Base-by-base conservation (phyloP, 2,113 vertebrate genomes). In the Muntiacus reevesi region DNA sequence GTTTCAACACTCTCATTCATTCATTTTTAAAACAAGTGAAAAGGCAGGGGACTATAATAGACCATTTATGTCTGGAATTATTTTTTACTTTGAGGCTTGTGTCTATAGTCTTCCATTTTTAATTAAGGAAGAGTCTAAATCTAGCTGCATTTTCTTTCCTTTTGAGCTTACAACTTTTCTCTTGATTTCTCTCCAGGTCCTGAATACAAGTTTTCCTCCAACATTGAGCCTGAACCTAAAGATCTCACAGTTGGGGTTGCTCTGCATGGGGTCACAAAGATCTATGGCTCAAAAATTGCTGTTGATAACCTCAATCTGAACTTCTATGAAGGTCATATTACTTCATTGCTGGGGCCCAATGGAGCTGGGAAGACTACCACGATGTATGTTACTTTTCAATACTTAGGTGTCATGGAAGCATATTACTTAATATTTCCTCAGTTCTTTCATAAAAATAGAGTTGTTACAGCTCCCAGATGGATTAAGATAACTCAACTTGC, bases 281-380 rank as follows among this genome's bases (percentile, higher is more conserved):
- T 98, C 54, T 99, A 99, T 64, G 99, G 99, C 55, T 98, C 99
- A 47, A 99, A 99, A 98, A 98, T 98, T 15, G 99, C 99, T 36
- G 99, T 99, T 91, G 33, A 99, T 82, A 99, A 99, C 98, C 99
- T 99, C 84, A 99, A 99, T 92, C 93, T 99, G 95, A 99, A 99
- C 89, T 99, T 99, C 97, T 99, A 99, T 40, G 99, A 99, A 98
- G 99, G 99, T 10, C 99, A 99, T 33, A 99, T 99, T 96, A 99
- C 99, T 81, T 98, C 99, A 52, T 98, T 99, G 98, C 98, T 99
- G 43, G 99, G 99, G 7, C 99, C 99, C 98, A 99, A 99, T 7
- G 99, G 99, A 98, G 99, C 99, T 0, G 99, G 99, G 78, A 99
- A 99, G 98, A 99, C 99, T 13, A 99, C 99, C 6, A 99, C 99